Conservation (phyloP, 2,888 invertebrate genomes). For the Eulithis prunata region DNA sequence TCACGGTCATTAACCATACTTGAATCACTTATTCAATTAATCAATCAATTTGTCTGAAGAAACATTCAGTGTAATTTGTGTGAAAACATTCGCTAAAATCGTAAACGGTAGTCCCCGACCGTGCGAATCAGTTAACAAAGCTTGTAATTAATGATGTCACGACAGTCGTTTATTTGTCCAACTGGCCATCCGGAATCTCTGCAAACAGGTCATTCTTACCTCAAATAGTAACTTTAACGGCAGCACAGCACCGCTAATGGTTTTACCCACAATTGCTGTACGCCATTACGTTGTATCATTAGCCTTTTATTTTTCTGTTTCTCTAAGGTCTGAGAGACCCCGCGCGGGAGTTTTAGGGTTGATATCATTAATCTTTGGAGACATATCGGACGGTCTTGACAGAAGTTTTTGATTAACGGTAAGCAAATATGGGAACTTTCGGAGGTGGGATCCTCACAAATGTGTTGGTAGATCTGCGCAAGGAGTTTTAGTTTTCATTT, state of each 20-base stretch:
- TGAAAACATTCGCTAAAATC: conserved; percentile 7
- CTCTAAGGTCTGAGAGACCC: conserved; percentile 65
- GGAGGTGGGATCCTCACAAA: conserved; percentile 41
- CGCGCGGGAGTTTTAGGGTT: conserved; percentile 59
- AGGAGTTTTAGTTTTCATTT: conserved; percentile 8
- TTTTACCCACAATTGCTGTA: conserved; percentile 70
- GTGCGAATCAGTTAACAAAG: conserved; percentile 60
- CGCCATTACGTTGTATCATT: conserved; percentile 76
- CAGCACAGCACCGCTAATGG: conserved; percentile 61
- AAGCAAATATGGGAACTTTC: conserved; percentile 73
- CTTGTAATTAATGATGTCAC: conserved; percentile 73
- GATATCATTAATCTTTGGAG: conserved; percentile 72
- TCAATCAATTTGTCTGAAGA: conserved; percentile 18
- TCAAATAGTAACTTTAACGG: conserved; percentile 60
- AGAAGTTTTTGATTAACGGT: conserved; percentile 74
- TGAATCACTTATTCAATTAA: conserved; percentile 13
- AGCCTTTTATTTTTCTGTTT: conserved; percentile 73
- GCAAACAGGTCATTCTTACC: conserved; percentile 74
- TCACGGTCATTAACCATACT: background rate
- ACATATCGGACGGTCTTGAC: conserved; percentile 63
- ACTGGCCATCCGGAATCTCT: conserved; percentile 54
- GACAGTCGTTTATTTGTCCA: conserved; percentile 70
- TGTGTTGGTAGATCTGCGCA: conserved; percentile 20
- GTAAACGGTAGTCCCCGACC: conserved; percentile 34
- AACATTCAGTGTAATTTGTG: conserved; percentile 9